phyloP scores from a whole-genome alignment of 2,888 invertebrate genomes.

The Acronicta leporina region DNA sequence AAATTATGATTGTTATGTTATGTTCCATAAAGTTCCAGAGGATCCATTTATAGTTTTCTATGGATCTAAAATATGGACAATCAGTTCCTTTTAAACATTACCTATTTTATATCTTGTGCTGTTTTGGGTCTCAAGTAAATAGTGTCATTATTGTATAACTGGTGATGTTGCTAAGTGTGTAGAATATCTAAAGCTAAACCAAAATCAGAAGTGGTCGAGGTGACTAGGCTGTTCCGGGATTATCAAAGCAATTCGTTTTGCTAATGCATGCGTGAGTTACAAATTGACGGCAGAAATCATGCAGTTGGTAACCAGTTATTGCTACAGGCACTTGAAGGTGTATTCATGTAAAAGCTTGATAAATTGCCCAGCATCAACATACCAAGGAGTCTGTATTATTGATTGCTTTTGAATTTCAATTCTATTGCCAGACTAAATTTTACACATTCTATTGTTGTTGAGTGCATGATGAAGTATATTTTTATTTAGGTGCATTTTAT shows the following conservation, averaged over 20 bases:
- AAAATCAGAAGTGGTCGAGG: conserved; percentile 20
- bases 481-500: conserved; percentile 16
- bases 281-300: conserved; percentile 12
- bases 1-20: conserved; percentile 40
- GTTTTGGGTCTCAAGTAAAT: conserved; percentile 32
- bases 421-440: conserved; percentile 33
- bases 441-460: conserved; percentile 23
- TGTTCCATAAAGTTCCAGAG: conserved; percentile 34
- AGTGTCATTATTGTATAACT: conserved; percentile 42
- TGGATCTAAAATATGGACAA: conserved; percentile 27
- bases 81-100: conserved; percentile 27
- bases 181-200: conserved; percentile 20
- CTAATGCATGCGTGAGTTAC: conserved; percentile 13
- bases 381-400: conserved; percentile 21
- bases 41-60: conserved; percentile 25
- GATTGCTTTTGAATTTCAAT: conserved; percentile 28
- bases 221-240: conserved; percentile 23
- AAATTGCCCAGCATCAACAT: conserved; percentile 17
- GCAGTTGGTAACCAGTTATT: conserved; percentile 13
- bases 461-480: conserved; percentile 9
- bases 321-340: conserved; percentile 3
- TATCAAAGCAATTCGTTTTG: conserved; percentile 30
- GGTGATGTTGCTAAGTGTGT: conserved; percentile 29
- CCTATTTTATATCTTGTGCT: conserved; percentile 25
- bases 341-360: conserved; percentile 16